These are phyloP conservation scores for Ficedula albicollis DNA, from an alignment of 2,797 vertebrate genomes.

Conservation along the genomic window DNA sequence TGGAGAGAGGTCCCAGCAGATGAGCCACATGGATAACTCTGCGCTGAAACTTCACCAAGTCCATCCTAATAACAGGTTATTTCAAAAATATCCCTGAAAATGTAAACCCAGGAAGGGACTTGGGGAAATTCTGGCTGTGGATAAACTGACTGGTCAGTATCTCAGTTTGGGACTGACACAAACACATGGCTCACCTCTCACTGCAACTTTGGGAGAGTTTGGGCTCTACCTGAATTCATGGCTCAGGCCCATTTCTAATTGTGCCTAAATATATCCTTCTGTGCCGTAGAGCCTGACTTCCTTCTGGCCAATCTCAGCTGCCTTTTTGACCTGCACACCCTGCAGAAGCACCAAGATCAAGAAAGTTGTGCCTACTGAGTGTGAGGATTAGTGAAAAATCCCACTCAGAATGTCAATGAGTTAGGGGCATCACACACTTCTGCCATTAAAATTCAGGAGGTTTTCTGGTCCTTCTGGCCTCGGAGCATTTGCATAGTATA, in stretches of 20 bases:
- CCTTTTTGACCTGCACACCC: conserved; percentile 52
- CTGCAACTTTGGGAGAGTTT: background rate
- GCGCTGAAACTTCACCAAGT: background rate
- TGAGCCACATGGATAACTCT: background rate
- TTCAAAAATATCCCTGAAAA: background rate
- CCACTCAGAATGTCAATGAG: conserved; percentile 44
- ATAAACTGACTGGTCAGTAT: background rate
- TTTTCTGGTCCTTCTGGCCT: conserved; percentile 30
- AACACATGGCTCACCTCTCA: background rate
- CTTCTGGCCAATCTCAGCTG: background rate
- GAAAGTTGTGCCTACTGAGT: conserved; percentile 37
- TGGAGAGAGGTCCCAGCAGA: background rate
- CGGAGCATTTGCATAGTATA: conserved; percentile 37
- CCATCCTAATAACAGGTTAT: background rate
- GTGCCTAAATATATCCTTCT: background rate
- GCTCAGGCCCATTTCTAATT: background rate
- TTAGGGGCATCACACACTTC: background rate
- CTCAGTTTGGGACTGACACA: background rate
- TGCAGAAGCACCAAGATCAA: conserved; percentile 43
- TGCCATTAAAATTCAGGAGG: conserved; percentile 61
- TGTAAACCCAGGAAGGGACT: background rate
- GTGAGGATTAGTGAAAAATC: conserved; percentile 27
- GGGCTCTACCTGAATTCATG: background rate
- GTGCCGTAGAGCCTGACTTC: background rate
- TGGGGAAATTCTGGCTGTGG: background rate